These are phyloP conservation scores for Salvelinus alpinus DNA, from an alignment of 2,113 vertebrate species.

Conservation along the genomic window DNA sequence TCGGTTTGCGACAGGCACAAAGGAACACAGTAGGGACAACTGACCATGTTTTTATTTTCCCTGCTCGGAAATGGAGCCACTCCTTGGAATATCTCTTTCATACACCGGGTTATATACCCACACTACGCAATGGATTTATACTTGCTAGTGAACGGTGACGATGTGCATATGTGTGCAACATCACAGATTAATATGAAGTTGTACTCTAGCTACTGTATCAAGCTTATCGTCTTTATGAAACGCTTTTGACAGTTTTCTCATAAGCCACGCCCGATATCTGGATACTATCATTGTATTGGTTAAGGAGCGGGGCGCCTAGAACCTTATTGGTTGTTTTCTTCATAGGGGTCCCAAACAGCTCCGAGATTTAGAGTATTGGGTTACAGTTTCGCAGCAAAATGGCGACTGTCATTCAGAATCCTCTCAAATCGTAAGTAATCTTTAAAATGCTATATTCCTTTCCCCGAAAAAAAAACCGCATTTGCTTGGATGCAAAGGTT, in stretches of 20 bases:
- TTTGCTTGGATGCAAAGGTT: not conserved
- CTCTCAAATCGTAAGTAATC: constrained; percentile 96
- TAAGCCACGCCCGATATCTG: constrained; percentile 76
- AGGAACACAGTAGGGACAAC: too few relatives aligned
- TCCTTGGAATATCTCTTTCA: too few relatives aligned
- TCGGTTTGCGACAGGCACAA: too few relatives aligned
- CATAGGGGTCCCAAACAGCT: constrained; percentile 74
- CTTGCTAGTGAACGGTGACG: not conserved
- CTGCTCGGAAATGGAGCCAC: too few relatives aligned
- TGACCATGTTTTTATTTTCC: too few relatives aligned
- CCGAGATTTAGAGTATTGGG: constrained; percentile 94
- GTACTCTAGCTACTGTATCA: too few relatives aligned
- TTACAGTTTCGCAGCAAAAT: constrained; percentile 96
- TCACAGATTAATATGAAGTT: too few relatives aligned
- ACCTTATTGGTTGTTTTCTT: constrained; percentile 83
- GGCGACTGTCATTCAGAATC: constrained; percentile 99
- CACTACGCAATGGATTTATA: not conserved
- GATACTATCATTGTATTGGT: constrained; percentile 77
- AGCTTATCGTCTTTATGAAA: constrained; percentile 14
- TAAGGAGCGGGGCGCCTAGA: constrained; percentile 73
- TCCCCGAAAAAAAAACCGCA: not conserved
- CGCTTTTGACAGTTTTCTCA: constrained; percentile 87
- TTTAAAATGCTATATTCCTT: constrained; percentile 19
- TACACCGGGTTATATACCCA: too few relatives aligned
- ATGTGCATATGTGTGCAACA: not conserved